These are phyloP conservation scores for Gandaritis pyraliata DNA, from an alignment of 2,888 invertebrate species.

Conservation along the genomic window DNA sequence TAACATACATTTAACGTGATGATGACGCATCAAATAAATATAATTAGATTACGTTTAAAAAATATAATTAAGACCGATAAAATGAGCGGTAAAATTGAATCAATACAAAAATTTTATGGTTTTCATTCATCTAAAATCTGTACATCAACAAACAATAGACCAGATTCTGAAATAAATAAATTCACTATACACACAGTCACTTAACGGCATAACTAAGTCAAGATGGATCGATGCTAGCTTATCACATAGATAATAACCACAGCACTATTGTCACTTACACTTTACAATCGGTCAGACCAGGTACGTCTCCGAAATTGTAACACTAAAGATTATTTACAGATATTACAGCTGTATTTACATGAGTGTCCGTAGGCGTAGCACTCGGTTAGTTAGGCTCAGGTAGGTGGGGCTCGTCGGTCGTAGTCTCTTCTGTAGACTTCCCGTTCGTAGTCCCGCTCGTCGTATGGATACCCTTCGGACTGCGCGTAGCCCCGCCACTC, in stretches of 20 bases:
- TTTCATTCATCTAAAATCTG: conserved; percentile 67
- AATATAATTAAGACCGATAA: conserved; percentile 55
- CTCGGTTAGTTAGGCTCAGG: conserved; percentile 52
- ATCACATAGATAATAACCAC: conserved; percentile 82
- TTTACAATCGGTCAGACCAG: conserved; percentile 70
- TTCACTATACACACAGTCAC: conserved; percentile 78
- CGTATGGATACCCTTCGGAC: conserved; percentile 81
- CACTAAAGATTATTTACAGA: conserved; percentile 71
- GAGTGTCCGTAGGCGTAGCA: conserved; percentile 27
- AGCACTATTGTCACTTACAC: conserved; percentile 83
- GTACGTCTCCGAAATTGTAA: conserved; percentile 64
- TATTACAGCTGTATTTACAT: conserved; percentile 71
- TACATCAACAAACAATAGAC: conserved; percentile 75
- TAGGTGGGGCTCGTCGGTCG: conserved; percentile 86
- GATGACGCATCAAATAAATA: conserved; percentile 71
- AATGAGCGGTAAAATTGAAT: conserved; percentile 71
- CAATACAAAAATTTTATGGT: conserved; percentile 74
- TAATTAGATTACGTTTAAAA: conserved; percentile 63
- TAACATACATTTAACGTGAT: conserved; percentile 61
- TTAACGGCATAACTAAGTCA: conserved; percentile 69
- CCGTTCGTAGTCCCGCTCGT: conserved; percentile 82
- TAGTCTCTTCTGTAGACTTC: conserved; percentile 87
- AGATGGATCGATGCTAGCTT: conserved; percentile 72
- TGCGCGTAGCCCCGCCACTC: conserved; percentile 79
- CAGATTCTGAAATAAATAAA: conserved; percentile 79